Evolutionary conservation across 1,140 invertebrate species (phyloP), one percentile per base, ranked within the genome.

Genomic region (Hylyphantes graminicola): DNA sequence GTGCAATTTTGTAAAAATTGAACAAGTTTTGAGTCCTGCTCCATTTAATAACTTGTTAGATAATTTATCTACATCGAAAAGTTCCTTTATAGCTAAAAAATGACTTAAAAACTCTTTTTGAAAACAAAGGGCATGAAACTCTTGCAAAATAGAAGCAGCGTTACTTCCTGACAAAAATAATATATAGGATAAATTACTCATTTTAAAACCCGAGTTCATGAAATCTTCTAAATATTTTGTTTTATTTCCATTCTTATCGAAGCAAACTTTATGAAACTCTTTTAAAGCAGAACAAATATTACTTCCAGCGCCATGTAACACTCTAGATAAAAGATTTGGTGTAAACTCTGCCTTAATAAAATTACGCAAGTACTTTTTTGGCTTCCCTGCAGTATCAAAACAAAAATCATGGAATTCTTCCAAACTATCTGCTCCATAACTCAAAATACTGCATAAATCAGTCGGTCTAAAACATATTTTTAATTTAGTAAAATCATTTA

Each of bases 201-300:
- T 13, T 10, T 5, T 74, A 57, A 74, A 74, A 74, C 72, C 55
- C 19, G 17, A 7, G 7, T 73, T 54, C 11, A 17, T 73, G 48
- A 73, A 76, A 76, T 76, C 55, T 19, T 17, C 51, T 73, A 73
- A 73, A 73, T 55, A 57, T 57, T 73, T 54, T 73, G 48, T 57
- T 73, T 10, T 53, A 11, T 54, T 73, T 73, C 70, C 51, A 10
- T 54, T 57, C 50, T 55, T 57, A 54, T 73, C 70, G 55, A 54
- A 73, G 54, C 70, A 73, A 73, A 54, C 13, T 55, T 73, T 73
- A 73, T 73, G 70, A 73, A 73, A 73, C 11, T 73, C 70, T 73
- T n/a, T 73, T 73, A 73, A 73, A 73, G 70, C 70, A 73, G 70
- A 73, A 19, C 70, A 73, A 73, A 54, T 54, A 73, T 73, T 73